These are phyloP conservation scores for Bombus pascuorum DNA, from an alignment of 1,140 invertebrate genomes.

Conservation along the genomic window DNA sequence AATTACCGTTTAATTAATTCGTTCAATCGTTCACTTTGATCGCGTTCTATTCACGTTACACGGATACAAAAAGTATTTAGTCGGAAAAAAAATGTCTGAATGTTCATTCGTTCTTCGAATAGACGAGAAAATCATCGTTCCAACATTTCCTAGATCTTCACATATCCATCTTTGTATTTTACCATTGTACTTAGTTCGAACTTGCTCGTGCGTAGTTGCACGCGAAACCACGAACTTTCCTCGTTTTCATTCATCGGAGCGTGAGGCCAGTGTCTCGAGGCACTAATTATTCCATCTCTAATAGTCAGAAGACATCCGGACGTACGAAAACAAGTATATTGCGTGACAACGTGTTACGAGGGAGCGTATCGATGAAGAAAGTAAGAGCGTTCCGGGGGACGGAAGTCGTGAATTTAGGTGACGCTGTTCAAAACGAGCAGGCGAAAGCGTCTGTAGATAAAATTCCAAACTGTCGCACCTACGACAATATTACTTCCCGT, in stretches of 20 bases:
- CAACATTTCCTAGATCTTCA: not conserved
- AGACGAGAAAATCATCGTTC: constrained; percentile 1
- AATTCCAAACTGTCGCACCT: not conserved
- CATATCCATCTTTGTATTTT: not conserved
- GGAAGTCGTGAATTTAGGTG: constrained; percentile 47
- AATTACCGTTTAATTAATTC: not conserved
- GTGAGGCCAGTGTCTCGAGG: not conserved
- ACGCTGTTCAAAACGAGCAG: constrained; percentile 1
- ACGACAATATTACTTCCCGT: constrained; percentile 27
- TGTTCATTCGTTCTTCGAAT: no score
- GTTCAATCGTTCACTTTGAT: not conserved
- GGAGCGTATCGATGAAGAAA: constrained; percentile 45
- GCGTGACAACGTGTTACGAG: constrained; percentile 26
- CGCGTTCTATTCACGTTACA: not conserved
- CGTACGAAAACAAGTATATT: not conserved
- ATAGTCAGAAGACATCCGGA: not conserved
- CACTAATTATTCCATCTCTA: not conserved
- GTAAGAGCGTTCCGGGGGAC: constrained; percentile 38
- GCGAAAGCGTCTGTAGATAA: constrained; percentile 47
- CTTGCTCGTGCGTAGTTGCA: not conserved
- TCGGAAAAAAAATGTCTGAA: not conserved
- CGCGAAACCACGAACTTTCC: not conserved
- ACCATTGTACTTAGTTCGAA: not conserved
- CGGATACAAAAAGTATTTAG: not conserved
- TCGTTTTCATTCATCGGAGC: not conserved